Evolutionary conservation across 2,113 vertebrate genomes (phyloP), one percentile per base, ranked within the genome.

Genomic region (Eulemur macaco): DNA sequence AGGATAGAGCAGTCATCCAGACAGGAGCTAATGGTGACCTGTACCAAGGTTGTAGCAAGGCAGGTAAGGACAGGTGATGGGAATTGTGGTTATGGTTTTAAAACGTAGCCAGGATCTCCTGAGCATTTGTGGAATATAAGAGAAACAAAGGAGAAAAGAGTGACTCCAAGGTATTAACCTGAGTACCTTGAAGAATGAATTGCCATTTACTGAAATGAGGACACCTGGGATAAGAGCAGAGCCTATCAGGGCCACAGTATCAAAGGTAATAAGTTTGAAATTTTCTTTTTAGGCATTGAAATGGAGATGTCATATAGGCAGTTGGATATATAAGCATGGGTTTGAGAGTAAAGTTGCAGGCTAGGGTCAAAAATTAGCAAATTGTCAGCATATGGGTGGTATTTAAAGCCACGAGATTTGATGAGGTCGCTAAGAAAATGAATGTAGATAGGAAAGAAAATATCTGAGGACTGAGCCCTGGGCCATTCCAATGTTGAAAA

Each of bases 381-480:
- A 88, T 56, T 45, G 34, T 84, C 63, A 94, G 50, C 25, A 68
- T 94, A 58, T 66, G 25, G 17, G 66, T 77, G 45, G 25, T 64
- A 76, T 52, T 78, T 83, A 68, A 96, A 63, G 10, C 23, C 47
- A 74, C 12, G 27, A 94, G 50, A 81, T 68, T 81, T 52, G 23
- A 66, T 56, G 56, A 94, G n/a, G 56, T 93, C 78, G 86, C 56
- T 84, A 73, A 94, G n/a, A 47, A 85, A 45, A 47, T 89, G 58
- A 88, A 92, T 31, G 42, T 31, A 83, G 68, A 84, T 15, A 92
- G 34, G 47, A 66, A 87, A 84, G 76, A 90, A 86, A 95, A 80
- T 58, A 27, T 64, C 27, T 83, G 91, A 96, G 88, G n/a, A 83
- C 31, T 74, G 89, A 96, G 58, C 23, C 50, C 14, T 47, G 20